These are phyloP conservation scores for Melanchra persicariae DNA, from an alignment of 2,888 invertebrate species.

Conservation along the genomic window DNA sequence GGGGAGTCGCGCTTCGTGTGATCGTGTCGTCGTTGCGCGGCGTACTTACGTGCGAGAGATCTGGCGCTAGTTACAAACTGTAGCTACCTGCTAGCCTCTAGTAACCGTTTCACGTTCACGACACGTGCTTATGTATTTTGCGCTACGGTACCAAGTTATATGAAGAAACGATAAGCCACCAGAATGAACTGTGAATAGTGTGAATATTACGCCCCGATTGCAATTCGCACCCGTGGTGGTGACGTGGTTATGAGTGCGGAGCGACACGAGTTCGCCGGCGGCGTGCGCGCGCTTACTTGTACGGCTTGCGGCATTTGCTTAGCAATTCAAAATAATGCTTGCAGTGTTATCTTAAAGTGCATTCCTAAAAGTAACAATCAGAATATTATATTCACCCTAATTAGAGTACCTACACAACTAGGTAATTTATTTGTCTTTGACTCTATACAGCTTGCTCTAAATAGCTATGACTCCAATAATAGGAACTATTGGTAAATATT, in stretches of 20 bases:
- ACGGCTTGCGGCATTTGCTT: constrained; percentile 37
- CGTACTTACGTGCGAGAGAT: not conserved
- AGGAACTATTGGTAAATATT: too few relatives aligned
- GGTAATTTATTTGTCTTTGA: constrained; percentile 17
- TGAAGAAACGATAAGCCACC: constrained; percentile 12
- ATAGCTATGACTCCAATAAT: too few relatives aligned
- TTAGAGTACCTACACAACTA: not conserved
- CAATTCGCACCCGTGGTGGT: constrained; percentile 13
- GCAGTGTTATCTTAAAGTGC: constrained; percentile 3
- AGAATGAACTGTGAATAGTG: constrained; percentile 7
- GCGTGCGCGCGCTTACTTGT: too few relatives aligned
- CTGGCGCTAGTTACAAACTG: constrained; percentile 26
- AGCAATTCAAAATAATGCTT: constrained; percentile 62
- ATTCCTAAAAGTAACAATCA: constrained; percentile 12
- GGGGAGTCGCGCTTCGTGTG: constrained; percentile 18
- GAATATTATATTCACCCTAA: too few relatives aligned
- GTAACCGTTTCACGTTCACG: not conserved
- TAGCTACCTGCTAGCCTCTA: not conserved
- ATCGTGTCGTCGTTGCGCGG: too few relatives aligned
- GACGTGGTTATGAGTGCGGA: constrained; percentile 35
- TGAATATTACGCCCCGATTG: not conserved
- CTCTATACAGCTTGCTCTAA: too few relatives aligned
- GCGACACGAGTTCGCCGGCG: not conserved
- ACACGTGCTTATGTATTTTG: constrained; percentile 31
- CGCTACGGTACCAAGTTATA: constrained; percentile 25